Evolutionary conservation across 2,888 invertebrate species (phyloP).

Genomic region (Galerucella pusilla): DNA sequence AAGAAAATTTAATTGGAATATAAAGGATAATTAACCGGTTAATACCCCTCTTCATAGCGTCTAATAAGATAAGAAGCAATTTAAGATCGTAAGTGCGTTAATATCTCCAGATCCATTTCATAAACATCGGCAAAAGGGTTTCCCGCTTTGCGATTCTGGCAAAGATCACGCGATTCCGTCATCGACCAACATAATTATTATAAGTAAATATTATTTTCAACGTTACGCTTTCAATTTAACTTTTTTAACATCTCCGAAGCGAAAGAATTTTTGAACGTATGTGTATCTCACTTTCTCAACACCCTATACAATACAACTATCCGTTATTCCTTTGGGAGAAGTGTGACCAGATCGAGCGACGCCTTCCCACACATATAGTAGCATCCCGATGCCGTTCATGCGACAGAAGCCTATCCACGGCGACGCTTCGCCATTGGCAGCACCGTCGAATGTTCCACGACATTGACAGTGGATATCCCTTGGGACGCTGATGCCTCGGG

Average conservation of each 20-base stretch:
- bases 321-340: conserved; percentile 35
- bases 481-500: conserved; percentile 1
- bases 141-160: conserved; percentile 25
- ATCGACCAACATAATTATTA: no score
- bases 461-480: conserved; percentile 28
- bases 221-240: no score
- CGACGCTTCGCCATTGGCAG: conserved; percentile 19
- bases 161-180: no score
- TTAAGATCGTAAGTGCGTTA: conserved; percentile 65
- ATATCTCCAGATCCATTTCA: conserved; percentile 64
- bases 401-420: background rate
- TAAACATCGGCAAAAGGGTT: conserved; percentile 65
- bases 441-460: conserved; percentile 17
- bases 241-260: no score
- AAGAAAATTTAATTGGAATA: conserved; percentile 61
- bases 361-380: conserved; percentile 58
- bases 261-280: no score
- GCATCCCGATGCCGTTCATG: conserved; percentile 44
- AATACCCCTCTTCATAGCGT: conserved; percentile 64
- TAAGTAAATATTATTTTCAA: no score
- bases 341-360: conserved; percentile 57
- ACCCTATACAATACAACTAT: background rate
- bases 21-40: conserved; percentile 63
- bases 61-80: conserved; percentile 65
- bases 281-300: background rate